These are phyloP conservation scores for Dusona sp. DNA, from an alignment of 2,888 invertebrate genomes.

Conservation along the genomic window DNA sequence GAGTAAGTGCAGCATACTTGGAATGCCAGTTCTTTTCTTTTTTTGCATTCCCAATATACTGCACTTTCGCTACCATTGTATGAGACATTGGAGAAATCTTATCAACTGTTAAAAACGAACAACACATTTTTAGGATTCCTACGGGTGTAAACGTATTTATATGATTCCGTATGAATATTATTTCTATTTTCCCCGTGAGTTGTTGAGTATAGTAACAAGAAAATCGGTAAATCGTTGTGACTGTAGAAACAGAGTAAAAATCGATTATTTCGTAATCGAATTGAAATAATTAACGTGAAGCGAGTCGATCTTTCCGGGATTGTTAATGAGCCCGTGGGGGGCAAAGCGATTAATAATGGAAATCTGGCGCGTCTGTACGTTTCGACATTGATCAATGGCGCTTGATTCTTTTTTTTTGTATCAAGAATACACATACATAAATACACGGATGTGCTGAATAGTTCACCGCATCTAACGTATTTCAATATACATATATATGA, in stretches of 20 bases:
- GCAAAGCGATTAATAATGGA: conserved; percentile 42
- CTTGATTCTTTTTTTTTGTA: conserved; percentile 37
- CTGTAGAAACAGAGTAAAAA: not conserved
- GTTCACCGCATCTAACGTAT: conserved; percentile 22
- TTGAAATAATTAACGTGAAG: conserved; percentile 36
- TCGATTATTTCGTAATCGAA: not conserved
- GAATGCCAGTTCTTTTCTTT: not conserved
- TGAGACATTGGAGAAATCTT: too few species aligned
- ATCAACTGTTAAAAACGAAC: not conserved
- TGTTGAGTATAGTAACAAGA: not conserved
- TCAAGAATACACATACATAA: conserved; percentile 26
- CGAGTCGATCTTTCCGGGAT: conserved; percentile 49
- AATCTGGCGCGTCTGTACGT: conserved; percentile 44
- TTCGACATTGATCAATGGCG: conserved; percentile 53
- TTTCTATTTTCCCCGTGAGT: not conserved
- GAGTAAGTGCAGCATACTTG: not conserved
- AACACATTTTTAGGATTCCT: not conserved
- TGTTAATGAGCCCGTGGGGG: conserved; percentile 43
- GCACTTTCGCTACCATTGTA: not conserved
- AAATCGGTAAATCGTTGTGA: conserved; percentile 30
- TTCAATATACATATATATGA: conserved; percentile 1
- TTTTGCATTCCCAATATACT: not conserved
- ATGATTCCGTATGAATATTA: not conserved
- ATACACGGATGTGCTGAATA: conserved; percentile 12
- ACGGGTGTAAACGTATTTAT: not conserved